These are phyloP conservation scores for Poeciliopsis turrubarensis DNA, from an alignment of 2,113 vertebrate genomes.

Conservation along the genomic window DNA sequence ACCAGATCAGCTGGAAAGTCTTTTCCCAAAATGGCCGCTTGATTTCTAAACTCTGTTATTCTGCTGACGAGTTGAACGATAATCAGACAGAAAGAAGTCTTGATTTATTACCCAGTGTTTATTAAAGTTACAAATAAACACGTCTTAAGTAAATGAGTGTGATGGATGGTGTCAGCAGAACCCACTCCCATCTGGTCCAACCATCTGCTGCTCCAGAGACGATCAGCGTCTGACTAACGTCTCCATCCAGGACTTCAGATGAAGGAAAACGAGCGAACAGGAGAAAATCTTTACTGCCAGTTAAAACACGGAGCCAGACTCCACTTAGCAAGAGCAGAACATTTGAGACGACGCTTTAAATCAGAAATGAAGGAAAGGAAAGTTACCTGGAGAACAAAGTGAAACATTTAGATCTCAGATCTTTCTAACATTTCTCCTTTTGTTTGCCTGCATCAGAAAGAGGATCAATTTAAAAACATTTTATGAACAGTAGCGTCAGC, in stretches of 20 bases:
- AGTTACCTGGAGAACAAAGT: too few species aligned
- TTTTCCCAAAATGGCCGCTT: background rate
- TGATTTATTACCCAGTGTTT: background rate
- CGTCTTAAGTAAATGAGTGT: background rate
- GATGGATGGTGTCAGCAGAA: background rate
- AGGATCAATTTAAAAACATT: background rate
- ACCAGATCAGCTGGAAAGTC: background rate
- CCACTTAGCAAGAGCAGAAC: background rate
- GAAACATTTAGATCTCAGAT: background rate
- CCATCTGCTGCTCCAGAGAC: background rate
- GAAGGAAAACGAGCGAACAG: too few species aligned
- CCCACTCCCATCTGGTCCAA: slow-evolving; percentile 4
- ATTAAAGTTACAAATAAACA: background rate
- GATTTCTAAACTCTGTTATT: background rate
- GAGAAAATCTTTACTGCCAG: background rate
- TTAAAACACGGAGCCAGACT: background rate
- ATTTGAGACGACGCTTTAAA: background rate
- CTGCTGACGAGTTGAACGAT: background rate
- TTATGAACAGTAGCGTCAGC: too few species aligned
- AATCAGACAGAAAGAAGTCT: background rate
- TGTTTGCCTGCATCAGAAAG: background rate
- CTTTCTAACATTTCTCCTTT: background rate
- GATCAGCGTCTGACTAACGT: background rate
- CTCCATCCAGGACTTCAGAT: background rate
- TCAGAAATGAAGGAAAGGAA: too few species aligned